phyloP scores from a whole-genome alignment of 2,888 invertebrate genomes.

The Laspeyria flexula region DNA sequence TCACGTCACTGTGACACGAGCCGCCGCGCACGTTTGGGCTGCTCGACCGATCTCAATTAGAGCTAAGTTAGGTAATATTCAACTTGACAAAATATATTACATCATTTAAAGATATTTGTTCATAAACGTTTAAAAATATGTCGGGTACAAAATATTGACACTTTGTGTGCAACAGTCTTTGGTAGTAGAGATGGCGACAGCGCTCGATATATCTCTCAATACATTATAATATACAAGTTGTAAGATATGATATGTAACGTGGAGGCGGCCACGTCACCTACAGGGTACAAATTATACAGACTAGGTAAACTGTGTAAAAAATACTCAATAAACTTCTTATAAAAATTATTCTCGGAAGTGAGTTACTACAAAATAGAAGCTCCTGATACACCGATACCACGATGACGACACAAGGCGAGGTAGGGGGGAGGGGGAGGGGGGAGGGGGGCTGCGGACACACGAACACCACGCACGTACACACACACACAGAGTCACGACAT shows the following conservation, averaged over 20 bases:
- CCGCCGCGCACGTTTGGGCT: not conserved
- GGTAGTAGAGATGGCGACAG: slow-evolving; percentile 36
- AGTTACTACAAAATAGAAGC: slow-evolving; percentile 41
- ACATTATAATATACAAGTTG: slow-evolving; percentile 17
- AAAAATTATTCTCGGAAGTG: slow-evolving; percentile 50
- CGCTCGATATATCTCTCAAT: slow-evolving; percentile 18
- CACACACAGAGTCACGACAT: slow-evolving; percentile 27
- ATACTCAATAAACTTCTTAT: slow-evolving; percentile 52
- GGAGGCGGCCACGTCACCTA: slow-evolving; percentile 2
- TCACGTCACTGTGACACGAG: no score
- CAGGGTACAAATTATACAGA: slow-evolving; percentile 48
- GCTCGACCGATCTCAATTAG: slow-evolving; percentile 3
- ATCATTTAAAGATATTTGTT: slow-evolving; percentile 19
- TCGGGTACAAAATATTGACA: slow-evolving; percentile 38
- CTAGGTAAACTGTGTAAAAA: slow-evolving; percentile 63
- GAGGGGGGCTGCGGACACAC: not conserved
- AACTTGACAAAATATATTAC: slow-evolving; percentile 29
- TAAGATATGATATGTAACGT: slow-evolving; percentile 19
- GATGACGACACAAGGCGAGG: not conserved
- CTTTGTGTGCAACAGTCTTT: slow-evolving; percentile 47
- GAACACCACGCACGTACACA: slow-evolving; percentile 2
- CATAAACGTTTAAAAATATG: slow-evolving; percentile 41
- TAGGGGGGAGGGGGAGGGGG: not conserved
- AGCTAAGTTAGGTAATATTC: slow-evolving; percentile 12
- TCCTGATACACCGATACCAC: slow-evolving; percentile 32